A percentile compares a stretch with the other conserved stretches of the same genome.
Conservation (phyloP, 2,113 vertebrate species). For the Ciconia maguari region DNA sequence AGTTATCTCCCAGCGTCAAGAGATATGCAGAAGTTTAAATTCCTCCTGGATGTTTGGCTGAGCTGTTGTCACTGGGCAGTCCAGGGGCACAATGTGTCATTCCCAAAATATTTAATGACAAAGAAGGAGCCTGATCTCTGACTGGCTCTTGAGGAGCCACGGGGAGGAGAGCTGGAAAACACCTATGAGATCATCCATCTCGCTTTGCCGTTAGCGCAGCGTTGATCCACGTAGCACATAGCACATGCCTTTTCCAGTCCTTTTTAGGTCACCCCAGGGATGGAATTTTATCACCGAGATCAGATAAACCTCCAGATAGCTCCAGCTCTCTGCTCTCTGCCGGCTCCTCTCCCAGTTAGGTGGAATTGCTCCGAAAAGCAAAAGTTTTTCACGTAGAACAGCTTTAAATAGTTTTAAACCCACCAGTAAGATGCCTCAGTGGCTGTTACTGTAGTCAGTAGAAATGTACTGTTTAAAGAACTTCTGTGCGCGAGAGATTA, state of each 20-base stretch:
- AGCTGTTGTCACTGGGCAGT: conserved; percentile 21
- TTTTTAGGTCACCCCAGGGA: conserved; percentile 52
- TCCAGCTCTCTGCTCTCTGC: not conserved
- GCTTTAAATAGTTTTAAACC: not conserved
- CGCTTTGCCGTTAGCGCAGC: not conserved
- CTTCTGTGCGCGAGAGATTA: not conserved
- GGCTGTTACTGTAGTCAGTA: not conserved
- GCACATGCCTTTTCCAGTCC: conserved; percentile 55
- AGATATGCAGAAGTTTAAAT: not conserved
- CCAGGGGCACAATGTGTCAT: conserved; percentile 21
- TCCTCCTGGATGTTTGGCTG: not conserved
- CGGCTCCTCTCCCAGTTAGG: not conserved
- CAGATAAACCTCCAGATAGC: conserved; percentile 37
- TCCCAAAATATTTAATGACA: conserved; percentile 42
- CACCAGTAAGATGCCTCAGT: not conserved
- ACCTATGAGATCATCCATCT: conserved; percentile 46
- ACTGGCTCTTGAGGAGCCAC: not conserved
- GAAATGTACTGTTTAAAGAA: not conserved
- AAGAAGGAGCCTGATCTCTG: conserved; percentile 7
- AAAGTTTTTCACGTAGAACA: not conserved
- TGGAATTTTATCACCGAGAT: conserved; percentile 59
- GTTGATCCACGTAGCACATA: not conserved
- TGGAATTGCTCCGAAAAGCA: not conserved
- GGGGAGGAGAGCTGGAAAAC: conserved; percentile 50
- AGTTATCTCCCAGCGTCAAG: not conserved